Conservation (phyloP, 2,113 vertebrate species). For the Trichechus manatus region DNA sequence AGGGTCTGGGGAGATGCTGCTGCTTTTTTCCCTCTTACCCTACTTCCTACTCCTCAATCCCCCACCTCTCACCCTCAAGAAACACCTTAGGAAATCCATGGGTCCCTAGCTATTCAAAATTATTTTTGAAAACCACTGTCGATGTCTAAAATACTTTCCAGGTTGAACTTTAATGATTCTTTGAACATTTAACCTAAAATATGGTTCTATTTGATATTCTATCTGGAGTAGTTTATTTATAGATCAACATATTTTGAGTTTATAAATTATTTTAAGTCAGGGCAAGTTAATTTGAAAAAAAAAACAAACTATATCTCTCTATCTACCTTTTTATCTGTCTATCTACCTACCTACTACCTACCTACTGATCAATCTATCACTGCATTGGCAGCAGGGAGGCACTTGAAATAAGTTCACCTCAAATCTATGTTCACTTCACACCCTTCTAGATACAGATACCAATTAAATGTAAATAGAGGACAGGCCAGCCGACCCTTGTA, state of each 20-base stretch:
- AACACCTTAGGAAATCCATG: background rate
- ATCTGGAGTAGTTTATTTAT: background rate
- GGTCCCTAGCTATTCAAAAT: background rate
- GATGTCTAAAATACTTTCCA: background rate
- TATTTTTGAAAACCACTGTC: background rate
- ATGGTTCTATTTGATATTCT: background rate
- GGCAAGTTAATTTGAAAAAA: background rate
- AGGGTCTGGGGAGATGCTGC: background rate
- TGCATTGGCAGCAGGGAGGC: background rate
- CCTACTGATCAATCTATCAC: too few relatives aligned
- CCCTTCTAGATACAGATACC: background rate
- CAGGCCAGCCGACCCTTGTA: background rate
- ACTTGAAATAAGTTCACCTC: background rate
- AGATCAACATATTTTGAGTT: background rate
- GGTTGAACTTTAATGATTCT: background rate
- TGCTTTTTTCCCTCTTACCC: background rate
- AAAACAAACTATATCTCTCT: too few relatives aligned
- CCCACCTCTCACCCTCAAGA: background rate
- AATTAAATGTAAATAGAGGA: background rate
- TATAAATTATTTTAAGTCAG: background rate
- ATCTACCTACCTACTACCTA: too few relatives aligned
- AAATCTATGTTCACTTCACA: background rate
- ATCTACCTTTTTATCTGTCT: background rate
- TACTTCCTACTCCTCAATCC: fast-evolving
- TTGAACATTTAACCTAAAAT: background rate